Percentiles rank a stretch among this genome's conserved stretches.
Conservation (phyloP, 1,140 invertebrate genomes). For the Tenebrio molitor region DNA sequence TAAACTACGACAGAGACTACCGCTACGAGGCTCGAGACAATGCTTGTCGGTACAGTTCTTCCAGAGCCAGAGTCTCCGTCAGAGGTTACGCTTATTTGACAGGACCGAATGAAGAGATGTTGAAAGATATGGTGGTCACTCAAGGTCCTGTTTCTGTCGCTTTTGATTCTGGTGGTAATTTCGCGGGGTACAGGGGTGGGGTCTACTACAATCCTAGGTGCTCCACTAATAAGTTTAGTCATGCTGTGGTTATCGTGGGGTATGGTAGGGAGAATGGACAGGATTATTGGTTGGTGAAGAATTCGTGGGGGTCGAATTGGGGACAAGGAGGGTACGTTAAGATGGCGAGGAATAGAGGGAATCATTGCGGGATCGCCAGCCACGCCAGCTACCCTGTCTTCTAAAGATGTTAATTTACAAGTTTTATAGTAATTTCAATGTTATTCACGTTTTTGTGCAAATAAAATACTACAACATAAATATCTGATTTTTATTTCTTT, state of each 20-base stretch:
- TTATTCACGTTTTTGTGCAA: too few relatives aligned
- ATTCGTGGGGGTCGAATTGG: slow-evolving; percentile 89
- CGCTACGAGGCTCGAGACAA: slow-evolving; percentile 80
- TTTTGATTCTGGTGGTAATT: slow-evolving; percentile 88
- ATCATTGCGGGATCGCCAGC: slow-evolving; percentile 93
- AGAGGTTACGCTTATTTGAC: slow-evolving; percentile 81
- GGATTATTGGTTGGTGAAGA: slow-evolving; percentile 90
- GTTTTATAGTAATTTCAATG: too few relatives aligned
- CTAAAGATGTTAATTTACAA: slow-evolving; percentile 65
- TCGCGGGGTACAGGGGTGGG: slow-evolving; percentile 74
- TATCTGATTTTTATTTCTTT: too few relatives aligned
- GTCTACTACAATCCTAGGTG: slow-evolving; percentile 72
- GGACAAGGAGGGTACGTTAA: slow-evolving; percentile 90
- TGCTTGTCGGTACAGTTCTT: slow-evolving; percentile 29
- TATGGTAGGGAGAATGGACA: slow-evolving; percentile 78
- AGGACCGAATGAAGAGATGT: slow-evolving; percentile 78
- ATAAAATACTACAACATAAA: too few relatives aligned
- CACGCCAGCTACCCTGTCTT: slow-evolving; percentile 86
- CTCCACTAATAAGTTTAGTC: slow-evolving; percentile 79
- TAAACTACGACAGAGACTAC: slow-evolving; percentile 93
- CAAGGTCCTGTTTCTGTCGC: slow-evolving; percentile 89
- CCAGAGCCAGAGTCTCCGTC: slow-evolving; percentile 82
- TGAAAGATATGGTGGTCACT: slow-evolving; percentile 85
- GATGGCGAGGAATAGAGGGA: slow-evolving; percentile 89
- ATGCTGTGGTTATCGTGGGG: slow-evolving; percentile 89